phyloP scores from a whole-genome alignment of 92 coral and sea anemone genomes.

The Parazoanthus atlanticus region DNA sequence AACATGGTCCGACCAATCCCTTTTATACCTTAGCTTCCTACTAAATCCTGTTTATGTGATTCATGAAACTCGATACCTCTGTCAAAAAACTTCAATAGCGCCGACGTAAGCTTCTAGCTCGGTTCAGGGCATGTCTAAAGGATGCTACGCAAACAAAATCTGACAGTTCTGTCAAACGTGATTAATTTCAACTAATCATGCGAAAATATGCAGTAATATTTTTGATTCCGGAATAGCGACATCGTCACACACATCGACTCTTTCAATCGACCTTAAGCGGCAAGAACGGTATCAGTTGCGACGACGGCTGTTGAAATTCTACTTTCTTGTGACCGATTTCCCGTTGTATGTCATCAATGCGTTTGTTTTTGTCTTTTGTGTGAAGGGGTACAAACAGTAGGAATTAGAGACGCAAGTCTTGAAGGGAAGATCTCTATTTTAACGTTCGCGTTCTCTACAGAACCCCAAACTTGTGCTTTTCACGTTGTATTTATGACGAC shows the following conservation, averaged over 20 bases:
- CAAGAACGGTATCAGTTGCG: background rate
- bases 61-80: too few relatives aligned
- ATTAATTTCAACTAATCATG: background rate
- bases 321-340: background rate
- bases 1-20: background rate
- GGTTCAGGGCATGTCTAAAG: background rate
- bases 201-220: too few relatives aligned
- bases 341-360: too few relatives aligned
- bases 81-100: background rate
- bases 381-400: background rate
- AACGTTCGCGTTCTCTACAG: background rate
- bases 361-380: too few relatives aligned
- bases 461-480: background rate
- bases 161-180: conserved; percentile 1
- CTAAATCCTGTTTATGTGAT: too few relatives aligned
- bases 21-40: too few relatives aligned
- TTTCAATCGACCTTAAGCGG: background rate
- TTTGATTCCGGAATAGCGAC: background rate
- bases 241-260: conserved; percentile 8
- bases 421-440: too few relatives aligned
- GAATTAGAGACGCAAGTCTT: background rate
- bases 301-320: background rate
- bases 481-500: background rate
- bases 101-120: background rate
- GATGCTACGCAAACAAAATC: background rate